phyloP scores from a whole-genome alignment of 2,113 vertebrate genomes.

The Indri indri region DNA sequence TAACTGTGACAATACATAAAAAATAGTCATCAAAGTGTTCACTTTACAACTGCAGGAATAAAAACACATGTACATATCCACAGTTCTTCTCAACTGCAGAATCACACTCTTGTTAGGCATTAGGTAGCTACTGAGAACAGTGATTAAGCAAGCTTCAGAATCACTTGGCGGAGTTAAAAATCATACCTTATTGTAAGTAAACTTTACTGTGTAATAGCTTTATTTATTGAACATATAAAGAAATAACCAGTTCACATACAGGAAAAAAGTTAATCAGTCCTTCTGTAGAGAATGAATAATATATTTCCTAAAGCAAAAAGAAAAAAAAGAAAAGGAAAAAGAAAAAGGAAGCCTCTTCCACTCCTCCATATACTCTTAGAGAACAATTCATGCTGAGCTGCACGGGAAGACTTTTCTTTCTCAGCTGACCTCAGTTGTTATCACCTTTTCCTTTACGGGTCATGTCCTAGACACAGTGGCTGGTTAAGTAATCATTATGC shows the following conservation, averaged over 20 bases:
- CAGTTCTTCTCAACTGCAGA: neutral
- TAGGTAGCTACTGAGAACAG: neutral
- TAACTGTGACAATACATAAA: neutral
- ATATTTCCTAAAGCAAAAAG: neutral
- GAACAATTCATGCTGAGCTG: neutral
- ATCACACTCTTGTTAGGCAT: neutral
- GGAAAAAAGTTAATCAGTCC: neutral
- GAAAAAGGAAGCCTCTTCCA: neutral
- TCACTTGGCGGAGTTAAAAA: neutral
- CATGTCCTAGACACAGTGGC: neutral
- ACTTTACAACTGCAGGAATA: constrained; percentile 10
- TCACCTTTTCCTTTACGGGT: neutral
- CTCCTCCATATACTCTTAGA: neutral
- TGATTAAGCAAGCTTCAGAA: constrained; percentile 20
- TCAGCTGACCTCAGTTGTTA: neutral
- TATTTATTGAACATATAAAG: neutral
- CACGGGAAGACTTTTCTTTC: neutral
- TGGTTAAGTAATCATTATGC: neutral
- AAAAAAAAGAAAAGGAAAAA: neutral
- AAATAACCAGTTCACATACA: neutral
- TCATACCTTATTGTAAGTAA: neutral
- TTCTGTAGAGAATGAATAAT: neutral
- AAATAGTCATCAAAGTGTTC: neutral
- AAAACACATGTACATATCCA: neutral
- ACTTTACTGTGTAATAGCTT: neutral